phyloP scores from a whole-genome alignment of 2,113 vertebrate genomes.

The Tricholaema leucomelas region DNA sequence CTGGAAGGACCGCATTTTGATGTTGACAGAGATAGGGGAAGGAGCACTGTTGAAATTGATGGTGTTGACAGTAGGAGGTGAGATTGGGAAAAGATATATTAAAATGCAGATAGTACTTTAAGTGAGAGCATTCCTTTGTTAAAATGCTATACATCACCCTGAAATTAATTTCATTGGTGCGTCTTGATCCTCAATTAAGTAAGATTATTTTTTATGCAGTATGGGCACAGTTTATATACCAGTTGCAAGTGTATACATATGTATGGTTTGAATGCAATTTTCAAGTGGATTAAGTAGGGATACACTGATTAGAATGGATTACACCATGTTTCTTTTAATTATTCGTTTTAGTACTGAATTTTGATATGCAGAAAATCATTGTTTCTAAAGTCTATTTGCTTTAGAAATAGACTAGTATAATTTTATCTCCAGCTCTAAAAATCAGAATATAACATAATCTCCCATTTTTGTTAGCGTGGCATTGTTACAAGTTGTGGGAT shows the following conservation, averaged over 20 bases:
- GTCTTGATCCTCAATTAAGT: not conserved
- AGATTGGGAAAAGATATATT: constrained; percentile 60
- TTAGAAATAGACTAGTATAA: not conserved
- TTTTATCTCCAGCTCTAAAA: not conserved
- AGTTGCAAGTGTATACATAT: not conserved
- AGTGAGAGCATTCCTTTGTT: constrained; percentile 35
- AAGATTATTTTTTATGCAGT: not conserved
- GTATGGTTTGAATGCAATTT: not conserved
- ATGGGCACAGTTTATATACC: not conserved
- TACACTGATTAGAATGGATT: not conserved
- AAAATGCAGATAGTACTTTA: constrained; percentile 41
- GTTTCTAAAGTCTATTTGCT: constrained; percentile 11
- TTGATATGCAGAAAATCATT: not conserved
- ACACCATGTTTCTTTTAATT: not conserved
- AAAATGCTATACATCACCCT: not conserved
- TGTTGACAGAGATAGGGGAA: constrained; percentile 72
- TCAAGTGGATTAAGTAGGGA: constrained; percentile 7
- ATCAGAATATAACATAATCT: not conserved
- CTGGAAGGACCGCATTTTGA: constrained; percentile 73
- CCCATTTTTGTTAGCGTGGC: not conserved
- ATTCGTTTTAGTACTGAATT: not conserved
- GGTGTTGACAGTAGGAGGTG: constrained; percentile 74
- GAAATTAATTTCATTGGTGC: not conserved
- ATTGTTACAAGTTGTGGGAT: constrained; percentile 8
- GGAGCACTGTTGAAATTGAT: constrained; percentile 67